phyloP scores from a whole-genome alignment of 2,888 invertebrate species.

The Hanleya hanleyi region DNA sequence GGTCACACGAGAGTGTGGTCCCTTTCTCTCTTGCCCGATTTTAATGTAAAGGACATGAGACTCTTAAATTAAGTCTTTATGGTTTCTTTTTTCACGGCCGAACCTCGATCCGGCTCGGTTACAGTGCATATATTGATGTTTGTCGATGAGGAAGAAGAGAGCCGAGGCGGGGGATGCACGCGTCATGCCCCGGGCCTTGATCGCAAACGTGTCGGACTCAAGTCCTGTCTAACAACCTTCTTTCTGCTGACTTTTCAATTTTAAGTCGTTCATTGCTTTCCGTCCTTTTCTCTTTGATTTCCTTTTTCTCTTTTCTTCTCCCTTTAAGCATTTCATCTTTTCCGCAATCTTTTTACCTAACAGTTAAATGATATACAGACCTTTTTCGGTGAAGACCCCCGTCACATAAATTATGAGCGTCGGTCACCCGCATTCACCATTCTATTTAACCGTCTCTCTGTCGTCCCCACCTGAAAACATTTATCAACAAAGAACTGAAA shows the following conservation, averaged over 20 bases:
- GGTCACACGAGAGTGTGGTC: background rate
- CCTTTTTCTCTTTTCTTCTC: background rate
- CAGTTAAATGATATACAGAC: too few species aligned
- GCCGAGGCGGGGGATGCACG: background rate
- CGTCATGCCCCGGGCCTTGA: background rate
- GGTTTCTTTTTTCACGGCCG: background rate
- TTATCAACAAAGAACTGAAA: too few species aligned
- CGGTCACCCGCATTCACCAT: too few species aligned
- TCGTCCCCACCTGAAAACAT: too few species aligned
- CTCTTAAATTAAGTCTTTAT: constrained; percentile 3
- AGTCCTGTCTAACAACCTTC: background rate
- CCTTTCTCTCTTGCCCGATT: background rate
- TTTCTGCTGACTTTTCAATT: background rate
- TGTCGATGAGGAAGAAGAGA: background rate
- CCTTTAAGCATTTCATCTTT: constrained; percentile 4
- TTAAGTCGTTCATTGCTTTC: background rate
- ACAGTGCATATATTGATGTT: background rate
- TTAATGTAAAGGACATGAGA: background rate
- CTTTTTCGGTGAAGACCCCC: too few species aligned
- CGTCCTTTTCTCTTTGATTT: background rate
- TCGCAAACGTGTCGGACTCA: background rate
- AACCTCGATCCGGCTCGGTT: background rate
- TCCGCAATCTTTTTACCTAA: too few species aligned
- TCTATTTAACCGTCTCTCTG: too few species aligned
- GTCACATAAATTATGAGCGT: too few species aligned